Evolutionary conservation across 2,113 vertebrate species (phyloP).

Genomic region (Fukomys damarensis): DNA sequence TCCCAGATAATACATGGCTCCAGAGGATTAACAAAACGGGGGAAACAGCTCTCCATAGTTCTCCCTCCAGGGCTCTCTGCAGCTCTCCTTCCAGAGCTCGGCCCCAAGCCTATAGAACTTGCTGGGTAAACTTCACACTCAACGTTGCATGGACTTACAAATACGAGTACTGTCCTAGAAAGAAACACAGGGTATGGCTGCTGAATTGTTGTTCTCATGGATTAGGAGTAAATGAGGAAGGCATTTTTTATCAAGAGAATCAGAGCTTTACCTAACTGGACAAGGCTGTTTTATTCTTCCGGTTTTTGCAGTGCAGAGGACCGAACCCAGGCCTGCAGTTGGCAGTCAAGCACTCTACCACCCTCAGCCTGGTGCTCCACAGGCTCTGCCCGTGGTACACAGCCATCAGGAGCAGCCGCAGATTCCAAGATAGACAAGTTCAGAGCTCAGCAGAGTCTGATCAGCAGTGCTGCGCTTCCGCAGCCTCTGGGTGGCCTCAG

Average conservation of each 20-base stretch:
- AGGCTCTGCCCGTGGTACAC: too few species aligned
- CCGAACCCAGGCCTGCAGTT: not conserved
- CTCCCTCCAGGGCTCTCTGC: too few species aligned
- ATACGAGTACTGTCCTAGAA: not conserved
- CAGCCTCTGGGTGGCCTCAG: too few species aligned
- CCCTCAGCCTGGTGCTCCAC: not conserved
- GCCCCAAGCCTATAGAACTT: not conserved
- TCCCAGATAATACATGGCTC: not conserved
- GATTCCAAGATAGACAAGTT: not conserved
- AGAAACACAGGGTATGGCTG: too few species aligned
- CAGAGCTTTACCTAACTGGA: not conserved
- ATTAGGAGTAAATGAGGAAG: not conserved
- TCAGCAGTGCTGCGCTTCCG: fast-evolving
- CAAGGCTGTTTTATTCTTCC: not conserved
- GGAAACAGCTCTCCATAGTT: not conserved
- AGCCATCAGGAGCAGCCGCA: not conserved
- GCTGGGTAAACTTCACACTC: not conserved
- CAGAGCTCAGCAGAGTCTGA: fast-evolving
- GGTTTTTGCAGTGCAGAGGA: not conserved
- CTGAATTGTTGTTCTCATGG: not conserved
- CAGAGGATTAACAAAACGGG: not conserved
- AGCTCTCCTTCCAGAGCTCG: not conserved
- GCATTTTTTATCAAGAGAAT: not conserved
- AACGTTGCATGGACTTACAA: too few species aligned
- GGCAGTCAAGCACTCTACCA: not conserved